Base-by-base conservation (phyloP, 2,797 vertebrate genomes). In the Limnodromus scolopaceus region DNA sequence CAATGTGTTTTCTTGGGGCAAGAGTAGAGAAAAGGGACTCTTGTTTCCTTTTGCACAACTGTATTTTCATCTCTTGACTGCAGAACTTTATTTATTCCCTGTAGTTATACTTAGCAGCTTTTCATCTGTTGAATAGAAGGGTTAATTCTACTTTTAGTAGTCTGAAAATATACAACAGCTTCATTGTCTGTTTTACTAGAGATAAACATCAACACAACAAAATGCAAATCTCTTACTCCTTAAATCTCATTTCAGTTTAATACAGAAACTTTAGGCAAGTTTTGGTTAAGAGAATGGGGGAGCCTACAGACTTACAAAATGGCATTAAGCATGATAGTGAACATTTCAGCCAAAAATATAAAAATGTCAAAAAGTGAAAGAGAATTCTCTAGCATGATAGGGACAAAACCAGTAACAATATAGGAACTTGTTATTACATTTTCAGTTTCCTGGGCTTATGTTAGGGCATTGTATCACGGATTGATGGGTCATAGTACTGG, bases 1-100 rank as follows among this genome's bases (percentile, higher is more conserved):
- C 34, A 90, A 38, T 3, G 4, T 94, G 36, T 94, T 97, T 96
- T 95, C 90, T 74, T 87, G 80, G 89, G 92, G 89, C 94, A 90
- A 74, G 45, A 74, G 22, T 20, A 75, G n/a, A 87, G 48, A 92
- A 93, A 93, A 89, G 91, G 61, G 89, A 87, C 58, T 89, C 75
- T 91, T 1, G 1, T 20, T 89, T 96, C 90, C 79, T 95, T 96
- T 95, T 77, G 16, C 38, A 91, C 71, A 83, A 72, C 57, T 60
- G 9, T 64, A 23, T 86, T 88, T 96, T 94, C 46, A 87, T 72
- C 55, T 77, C 63, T 91, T 72, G 30, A 46, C 24, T 65, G n/a
- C 20, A 69, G 91, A 93, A 89, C 19, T 74, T 86, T 54, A 75
- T 78, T 84, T 91, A 78, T 90, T 89, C 63, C 46, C 34, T 61